A percentile compares a stretch with the other conserved stretches of the same genome.
Conservation (phyloP, 2,797 vertebrate genomes). For the Threskiornis aethiopicus region DNA sequence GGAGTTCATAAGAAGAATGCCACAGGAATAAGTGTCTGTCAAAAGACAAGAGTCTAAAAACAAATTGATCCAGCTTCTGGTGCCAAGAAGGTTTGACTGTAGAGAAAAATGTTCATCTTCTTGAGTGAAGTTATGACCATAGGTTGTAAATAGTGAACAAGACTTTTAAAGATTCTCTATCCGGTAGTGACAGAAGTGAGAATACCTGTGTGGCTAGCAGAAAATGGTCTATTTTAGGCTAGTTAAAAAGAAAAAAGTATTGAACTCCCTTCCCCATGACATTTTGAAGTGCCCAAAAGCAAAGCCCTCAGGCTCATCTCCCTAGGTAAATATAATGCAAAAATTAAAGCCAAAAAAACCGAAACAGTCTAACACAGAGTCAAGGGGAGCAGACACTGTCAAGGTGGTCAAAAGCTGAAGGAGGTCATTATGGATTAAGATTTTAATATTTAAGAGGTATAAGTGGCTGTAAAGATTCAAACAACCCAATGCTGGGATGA, state of each 20-base stretch:
- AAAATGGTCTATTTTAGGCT: not conserved
- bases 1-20: slow-evolving; percentile 37
- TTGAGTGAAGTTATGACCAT: not conserved
- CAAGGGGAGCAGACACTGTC: not conserved
- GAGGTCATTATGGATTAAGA: not conserved
- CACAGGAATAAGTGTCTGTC: slow-evolving; percentile 36
- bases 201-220: not conserved
- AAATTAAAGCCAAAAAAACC: not conserved
- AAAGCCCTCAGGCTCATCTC: not conserved
- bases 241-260: not conserved
- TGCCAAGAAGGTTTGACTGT: slow-evolving; percentile 1
- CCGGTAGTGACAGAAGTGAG: not conserved
- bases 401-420: not conserved
- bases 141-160: not conserved
- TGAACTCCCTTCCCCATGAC: not conserved
- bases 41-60: slow-evolving; percentile 42
- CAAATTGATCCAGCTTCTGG: not conserved
- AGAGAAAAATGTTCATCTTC: not conserved
- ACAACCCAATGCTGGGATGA: not conserved
- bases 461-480: not conserved
- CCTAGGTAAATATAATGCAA: not conserved
- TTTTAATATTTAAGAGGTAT: not conserved
- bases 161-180: not conserved
- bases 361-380: not conserved
- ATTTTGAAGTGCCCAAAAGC: not conserved